Conservation (phyloP, 2,888 invertebrate genomes). For the Agrochola lota region DNA sequence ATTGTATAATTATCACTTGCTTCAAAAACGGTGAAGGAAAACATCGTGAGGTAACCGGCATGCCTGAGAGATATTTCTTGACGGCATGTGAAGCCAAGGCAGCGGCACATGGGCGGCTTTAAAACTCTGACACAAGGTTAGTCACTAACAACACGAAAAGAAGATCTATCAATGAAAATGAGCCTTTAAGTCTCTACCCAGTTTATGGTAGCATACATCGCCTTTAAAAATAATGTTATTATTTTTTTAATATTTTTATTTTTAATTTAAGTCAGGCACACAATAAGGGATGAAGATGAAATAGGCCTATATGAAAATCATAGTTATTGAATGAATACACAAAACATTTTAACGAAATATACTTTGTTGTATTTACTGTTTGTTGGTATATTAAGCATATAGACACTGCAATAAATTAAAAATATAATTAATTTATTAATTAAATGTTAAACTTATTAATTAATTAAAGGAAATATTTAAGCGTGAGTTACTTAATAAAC, state of each 20-base stretch:
- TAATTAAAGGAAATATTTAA: slow-evolving; percentile 11
- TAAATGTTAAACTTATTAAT: slow-evolving; percentile 14
- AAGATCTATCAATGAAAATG: too few species aligned
- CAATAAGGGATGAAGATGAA: background rate
- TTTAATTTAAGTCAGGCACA: background rate
- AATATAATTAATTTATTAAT: slow-evolving; percentile 8
- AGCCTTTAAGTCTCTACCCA: background rate
- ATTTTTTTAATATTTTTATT: too few species aligned
- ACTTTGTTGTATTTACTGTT: slow-evolving; percentile 21
- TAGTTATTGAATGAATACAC: background rate
- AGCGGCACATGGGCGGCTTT: too few species aligned
- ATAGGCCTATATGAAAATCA: background rate
- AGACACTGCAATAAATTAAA: slow-evolving; percentile 60
- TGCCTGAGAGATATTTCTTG: too few species aligned
- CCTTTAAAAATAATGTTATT: background rate
- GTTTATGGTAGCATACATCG: background rate
- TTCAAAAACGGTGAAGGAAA: too few species aligned
- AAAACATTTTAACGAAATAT: slow-evolving; percentile 54
- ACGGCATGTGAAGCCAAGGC: too few species aligned
- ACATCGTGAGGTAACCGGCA: too few species aligned
- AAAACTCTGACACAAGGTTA: too few species aligned
- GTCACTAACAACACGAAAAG: too few species aligned
- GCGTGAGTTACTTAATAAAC: background rate
- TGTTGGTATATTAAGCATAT: slow-evolving; percentile 47
- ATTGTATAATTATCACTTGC: too few species aligned